phyloP scores from a whole-genome alignment of 2,113 vertebrate genomes.

The Gobius niger region DNA sequence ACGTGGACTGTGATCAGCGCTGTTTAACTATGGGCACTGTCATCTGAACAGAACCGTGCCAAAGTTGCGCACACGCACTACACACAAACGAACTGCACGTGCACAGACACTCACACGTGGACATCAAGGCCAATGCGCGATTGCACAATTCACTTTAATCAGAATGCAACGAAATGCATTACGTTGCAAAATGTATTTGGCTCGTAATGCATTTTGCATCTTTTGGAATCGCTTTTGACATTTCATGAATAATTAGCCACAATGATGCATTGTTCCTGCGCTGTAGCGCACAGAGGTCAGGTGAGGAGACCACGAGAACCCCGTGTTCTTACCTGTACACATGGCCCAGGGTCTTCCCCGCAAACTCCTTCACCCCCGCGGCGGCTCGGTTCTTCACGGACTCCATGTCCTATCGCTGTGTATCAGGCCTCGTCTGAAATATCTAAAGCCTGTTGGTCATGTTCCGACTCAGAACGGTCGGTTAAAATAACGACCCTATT shows the following conservation, averaged over 20 bases:
- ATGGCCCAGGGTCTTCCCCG: constrained; percentile 93
- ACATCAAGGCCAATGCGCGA: constrained; percentile 13
- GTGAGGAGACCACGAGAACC: constrained; percentile 1
- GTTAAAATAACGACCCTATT: constrained; percentile 59
- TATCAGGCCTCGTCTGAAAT: constrained; percentile 46
- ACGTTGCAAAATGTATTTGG: constrained; percentile 18
- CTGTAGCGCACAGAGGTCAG: background rate
- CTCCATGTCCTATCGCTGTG: constrained; percentile 85
- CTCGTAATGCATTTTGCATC: background rate
- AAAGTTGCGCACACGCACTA: constrained; percentile 24
- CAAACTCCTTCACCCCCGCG: constrained; percentile 93
- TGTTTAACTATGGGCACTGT: background rate
- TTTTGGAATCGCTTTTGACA: background rate
- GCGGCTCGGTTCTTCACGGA: constrained; percentile 90
- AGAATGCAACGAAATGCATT: constrained; percentile 52
- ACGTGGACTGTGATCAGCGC: constrained; percentile 9
- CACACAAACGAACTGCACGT: constrained; percentile 25
- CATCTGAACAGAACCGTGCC: constrained; percentile 15
- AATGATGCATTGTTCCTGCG: background rate
- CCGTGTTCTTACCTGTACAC: constrained; percentile 89
- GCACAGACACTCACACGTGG: constrained; percentile 19
- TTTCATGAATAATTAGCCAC: background rate
- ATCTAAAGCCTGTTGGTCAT: constrained; percentile 70
- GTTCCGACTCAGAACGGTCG: constrained; percentile 72
- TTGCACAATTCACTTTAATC: constrained; percentile 60